A percentile compares a stretch with the other conserved stretches of the same genome.
phyloP scores from a whole-genome alignment of 2,113 vertebrate species.

The Ancistrus triradiatus region DNA sequence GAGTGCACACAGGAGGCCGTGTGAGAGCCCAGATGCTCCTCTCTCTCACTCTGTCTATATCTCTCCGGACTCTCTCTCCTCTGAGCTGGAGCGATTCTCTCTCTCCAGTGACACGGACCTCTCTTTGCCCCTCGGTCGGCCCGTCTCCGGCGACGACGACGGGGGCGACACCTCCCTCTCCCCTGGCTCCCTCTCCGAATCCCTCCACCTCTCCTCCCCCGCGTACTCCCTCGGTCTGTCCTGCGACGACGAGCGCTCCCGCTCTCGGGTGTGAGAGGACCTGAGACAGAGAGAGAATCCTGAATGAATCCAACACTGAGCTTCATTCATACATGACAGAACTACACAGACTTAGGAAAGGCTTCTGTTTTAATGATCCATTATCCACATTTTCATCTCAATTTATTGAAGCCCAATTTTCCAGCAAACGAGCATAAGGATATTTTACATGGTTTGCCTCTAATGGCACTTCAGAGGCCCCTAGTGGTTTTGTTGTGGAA shows the following conservation, averaged over 20 bases:
- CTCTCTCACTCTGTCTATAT: conserved; percentile 53
- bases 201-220: conserved; percentile 45
- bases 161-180: conserved; percentile 52
- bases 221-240: conserved; percentile 50
- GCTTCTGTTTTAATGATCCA: too few relatives aligned
- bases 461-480: too few relatives aligned
- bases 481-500: too few relatives aligned
- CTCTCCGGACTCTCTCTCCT: conserved; percentile 73
- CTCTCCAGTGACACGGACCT: conserved; percentile 65
- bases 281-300: conserved; percentile 55
- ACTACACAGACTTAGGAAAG: too few relatives aligned
- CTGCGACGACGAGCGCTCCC: conserved; percentile 55
- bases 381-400: too few relatives aligned
- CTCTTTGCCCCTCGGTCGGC: conserved; percentile 49
- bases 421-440: too few relatives aligned
- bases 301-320: too few relatives aligned
- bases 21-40: conserved; percentile 19
- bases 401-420: too few relatives aligned
- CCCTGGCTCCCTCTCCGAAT: conserved; percentile 41
- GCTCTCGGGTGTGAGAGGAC: conserved; percentile 59
- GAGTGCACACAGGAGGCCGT: conserved; percentile 14
- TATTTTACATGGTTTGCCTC: too few relatives aligned
- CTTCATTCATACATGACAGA: too few relatives aligned
- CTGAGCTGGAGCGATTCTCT: conserved; percentile 68
- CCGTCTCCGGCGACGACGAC: conserved; percentile 54